phyloP scores from a whole-genome alignment of 2,888 invertebrate genomes.

The Lacanobia oleracea region DNA sequence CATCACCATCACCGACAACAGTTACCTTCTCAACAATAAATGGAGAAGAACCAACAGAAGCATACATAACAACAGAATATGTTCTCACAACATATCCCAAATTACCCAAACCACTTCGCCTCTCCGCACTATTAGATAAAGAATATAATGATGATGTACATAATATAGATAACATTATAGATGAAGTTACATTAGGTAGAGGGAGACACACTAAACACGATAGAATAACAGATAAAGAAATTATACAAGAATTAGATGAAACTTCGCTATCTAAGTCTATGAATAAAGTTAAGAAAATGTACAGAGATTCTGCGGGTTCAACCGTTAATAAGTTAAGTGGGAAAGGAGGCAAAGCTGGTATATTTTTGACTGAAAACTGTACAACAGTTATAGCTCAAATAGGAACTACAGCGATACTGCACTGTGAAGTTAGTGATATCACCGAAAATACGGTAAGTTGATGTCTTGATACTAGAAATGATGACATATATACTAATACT shows the following conservation, averaged over 20 bases:
- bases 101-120: slow-evolving; percentile 83
- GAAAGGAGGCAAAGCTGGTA: slow-evolving; percentile 82
- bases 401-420: slow-evolving; percentile 91
- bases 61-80: slow-evolving; percentile 76
- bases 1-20: slow-evolving; percentile 77
- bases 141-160: slow-evolving; percentile 82
- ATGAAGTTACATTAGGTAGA: slow-evolving; percentile 74
- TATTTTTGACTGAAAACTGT: slow-evolving; percentile 91
- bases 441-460: slow-evolving; percentile 91
- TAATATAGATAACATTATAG: slow-evolving; percentile 82
- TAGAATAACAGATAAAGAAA: slow-evolving; percentile 79
- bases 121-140: slow-evolving; percentile 78
- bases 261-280: slow-evolving; percentile 78
- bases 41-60: slow-evolving; percentile 76
- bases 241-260: slow-evolving; percentile 80
- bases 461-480: neutral
- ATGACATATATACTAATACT: too few species aligned
- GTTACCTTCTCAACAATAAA: slow-evolving; percentile 75
- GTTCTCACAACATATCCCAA: slow-evolving; percentile 78
- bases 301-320: slow-evolving; percentile 86
- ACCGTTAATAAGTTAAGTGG: slow-evolving; percentile 85
- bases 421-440: slow-evolving; percentile 92
- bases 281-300: slow-evolving; percentile 88
- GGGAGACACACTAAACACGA: slow-evolving; percentile 78
- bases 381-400: slow-evolving; percentile 92